These are phyloP conservation scores for Thalassaphorura encarpata DNA, from an alignment of 1,140 invertebrate species.

Conservation along the genomic window DNA sequence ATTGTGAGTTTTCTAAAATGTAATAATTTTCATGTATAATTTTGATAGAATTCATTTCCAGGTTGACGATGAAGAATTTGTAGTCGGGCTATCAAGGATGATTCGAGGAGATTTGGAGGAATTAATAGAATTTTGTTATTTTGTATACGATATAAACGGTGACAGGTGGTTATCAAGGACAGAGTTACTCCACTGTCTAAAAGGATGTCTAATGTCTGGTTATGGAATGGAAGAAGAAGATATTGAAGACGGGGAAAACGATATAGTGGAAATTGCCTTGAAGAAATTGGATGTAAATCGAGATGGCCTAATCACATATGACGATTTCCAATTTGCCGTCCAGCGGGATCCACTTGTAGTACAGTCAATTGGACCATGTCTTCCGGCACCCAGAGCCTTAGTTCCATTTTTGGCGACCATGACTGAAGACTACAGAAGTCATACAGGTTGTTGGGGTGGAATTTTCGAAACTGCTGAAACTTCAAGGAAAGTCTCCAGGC, in stretches of 20 bases:
- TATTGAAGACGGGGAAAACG: conserved; percentile 78
- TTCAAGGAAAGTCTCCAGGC: too few relatives aligned
- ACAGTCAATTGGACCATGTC: conserved; percentile 64
- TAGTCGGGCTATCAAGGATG: conserved; percentile 7
- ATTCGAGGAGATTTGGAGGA: conserved; percentile 13
- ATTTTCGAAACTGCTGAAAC: not conserved
- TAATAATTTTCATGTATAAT: not conserved
- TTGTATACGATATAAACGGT: conserved; percentile 15
- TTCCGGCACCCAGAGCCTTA: conserved; percentile 57
- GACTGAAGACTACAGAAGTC: conserved; percentile 15
- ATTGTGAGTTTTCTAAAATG: conserved; percentile 34
- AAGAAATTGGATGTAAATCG: conserved; percentile 65
- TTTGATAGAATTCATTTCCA: not conserved
- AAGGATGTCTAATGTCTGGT: conserved; percentile 56
- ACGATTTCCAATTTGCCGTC: not conserved
- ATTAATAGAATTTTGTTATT: conserved; percentile 11
- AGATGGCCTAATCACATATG: conserved; percentile 57
- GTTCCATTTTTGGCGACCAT: conserved; percentile 43
- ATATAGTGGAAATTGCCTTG: conserved; percentile 67
- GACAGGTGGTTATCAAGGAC: conserved; percentile 2
- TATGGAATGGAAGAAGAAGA: conserved; percentile 52
- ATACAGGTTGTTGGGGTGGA: too few relatives aligned
- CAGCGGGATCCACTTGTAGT: conserved; percentile 44
- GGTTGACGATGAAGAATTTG: conserved; percentile 1
- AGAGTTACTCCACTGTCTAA: conserved; percentile 76